Percentiles rank a stretch among this genome's conserved stretches.
Evolutionary conservation across 2,797 vertebrate species (phyloP).

Genomic region (Pseudomugil gertrudae): DNA sequence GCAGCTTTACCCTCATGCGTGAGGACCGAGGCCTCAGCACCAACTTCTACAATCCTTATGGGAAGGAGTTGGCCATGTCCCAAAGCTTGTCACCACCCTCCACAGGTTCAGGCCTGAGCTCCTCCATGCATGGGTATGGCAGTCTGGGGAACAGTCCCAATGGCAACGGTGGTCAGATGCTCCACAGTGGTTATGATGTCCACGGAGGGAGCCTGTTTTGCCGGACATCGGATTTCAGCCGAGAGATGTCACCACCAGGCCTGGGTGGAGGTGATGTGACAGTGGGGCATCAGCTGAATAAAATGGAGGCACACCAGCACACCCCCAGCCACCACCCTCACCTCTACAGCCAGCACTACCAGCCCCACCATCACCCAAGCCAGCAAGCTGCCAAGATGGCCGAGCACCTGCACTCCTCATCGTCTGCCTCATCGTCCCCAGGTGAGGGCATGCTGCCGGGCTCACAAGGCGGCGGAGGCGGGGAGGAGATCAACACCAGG

Average conservation of each 20-base stretch:
- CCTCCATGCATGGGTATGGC: slow-evolving; percentile 84
- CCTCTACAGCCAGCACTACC: slow-evolving; percentile 82
- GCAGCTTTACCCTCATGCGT: slow-evolving; percentile 88
- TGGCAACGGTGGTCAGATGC: slow-evolving; percentile 78
- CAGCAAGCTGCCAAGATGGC: slow-evolving; percentile 81
- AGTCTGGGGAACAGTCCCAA: slow-evolving; percentile 79
- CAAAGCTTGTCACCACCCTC: slow-evolving; percentile 82
- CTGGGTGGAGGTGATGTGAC: slow-evolving; percentile 73
- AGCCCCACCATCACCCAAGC: slow-evolving; percentile 79
- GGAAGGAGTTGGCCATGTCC: slow-evolving; percentile 85
- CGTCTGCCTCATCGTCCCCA: slow-evolving; percentile 70
- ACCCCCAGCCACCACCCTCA: slow-evolving; percentile 78
- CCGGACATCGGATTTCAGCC: slow-evolving; percentile 83
- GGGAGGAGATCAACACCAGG: slow-evolving; percentile 88
- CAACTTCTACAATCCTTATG: slow-evolving; percentile 87
- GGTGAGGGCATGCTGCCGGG: slow-evolving; percentile 74
- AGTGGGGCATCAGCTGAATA: slow-evolving; percentile 82
- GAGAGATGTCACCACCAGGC: slow-evolving; percentile 85
- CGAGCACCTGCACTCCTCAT: slow-evolving; percentile 79
- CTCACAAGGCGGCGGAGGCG: slow-evolving; percentile 65
- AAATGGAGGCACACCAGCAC: slow-evolving; percentile 83
- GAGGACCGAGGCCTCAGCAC: slow-evolving; percentile 83
- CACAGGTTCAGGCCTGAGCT: slow-evolving; percentile 74
- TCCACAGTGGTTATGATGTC: slow-evolving; percentile 82
- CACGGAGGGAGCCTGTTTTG: slow-evolving; percentile 85